Base-by-base conservation (phyloP, 2,888 invertebrate species). In the Plemyria rubiginata region DNA sequence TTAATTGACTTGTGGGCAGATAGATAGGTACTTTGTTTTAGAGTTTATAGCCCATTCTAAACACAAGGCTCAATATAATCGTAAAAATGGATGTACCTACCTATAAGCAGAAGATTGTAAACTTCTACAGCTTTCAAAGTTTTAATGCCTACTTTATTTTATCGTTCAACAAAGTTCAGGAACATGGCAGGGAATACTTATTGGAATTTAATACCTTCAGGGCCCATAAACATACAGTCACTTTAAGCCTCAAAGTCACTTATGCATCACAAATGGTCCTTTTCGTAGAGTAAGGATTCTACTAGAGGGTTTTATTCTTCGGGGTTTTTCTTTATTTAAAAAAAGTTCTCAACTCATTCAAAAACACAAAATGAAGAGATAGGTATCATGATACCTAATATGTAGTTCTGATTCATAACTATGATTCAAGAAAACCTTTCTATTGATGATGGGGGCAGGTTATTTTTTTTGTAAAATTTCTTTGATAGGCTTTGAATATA, bases 91-190 rank as follows among this genome's bases (percentile, higher is more conserved):
- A 56, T 49, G 36, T 45, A 45, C n/a, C n/a, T n/a, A n/a, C n/a
- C n/a, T 45, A 50, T 55, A 54, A 58, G 29, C 40, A 55, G 22
- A 49, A 53, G 55, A 28, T 32, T 50, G 48, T 36, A 53, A 13
- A 32, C 38, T 53, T 60, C 54, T 43, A 60, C 45, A 50, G 49
- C 58, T 60, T 54, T 60, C 56, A 29, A 65, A 65, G 57, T 65
- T 65, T 60, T 57, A 57, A 65, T 57, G 54, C 41, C 50, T 60
- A 60, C 65, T 62, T 62, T 50, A 66, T 66, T 66, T 66, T 59
- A 62, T 62, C 62, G 59, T 46, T 53, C 53, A 66, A 65, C 65
- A 65, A 65, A 60, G 54, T 65, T 65, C 46, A 49, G 60, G 57
- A 53, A 54, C 57, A 57, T 12, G 32, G 53, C 13, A 56, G 46